Percentiles rank a stretch among this genome's conserved stretches.
phyloP scores from a whole-genome alignment of 2,797 vertebrate species.

The Anguilla pacifica region DNA sequence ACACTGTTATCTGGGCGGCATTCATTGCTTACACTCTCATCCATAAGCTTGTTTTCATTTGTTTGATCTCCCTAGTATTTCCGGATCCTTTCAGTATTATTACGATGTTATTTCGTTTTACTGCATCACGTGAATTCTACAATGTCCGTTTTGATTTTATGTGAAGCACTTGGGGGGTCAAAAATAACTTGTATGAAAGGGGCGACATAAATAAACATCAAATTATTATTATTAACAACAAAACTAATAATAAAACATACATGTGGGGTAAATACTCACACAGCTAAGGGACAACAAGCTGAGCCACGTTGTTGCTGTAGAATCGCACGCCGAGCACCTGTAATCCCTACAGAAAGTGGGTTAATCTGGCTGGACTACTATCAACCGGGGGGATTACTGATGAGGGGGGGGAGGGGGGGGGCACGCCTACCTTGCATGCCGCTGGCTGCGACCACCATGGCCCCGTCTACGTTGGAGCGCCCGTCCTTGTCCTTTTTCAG shows the following conservation, averaged over 20 bases:
- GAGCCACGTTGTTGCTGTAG: not conserved
- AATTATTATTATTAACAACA: not conserved
- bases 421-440: constrained; percentile 87
- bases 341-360: not conserved
- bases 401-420: too few species aligned
- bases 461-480: constrained; percentile 89
- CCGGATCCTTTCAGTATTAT: not conserved
- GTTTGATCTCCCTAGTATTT: not conserved
- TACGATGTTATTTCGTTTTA: not conserved
- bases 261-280: not conserved
- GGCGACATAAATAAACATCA: not conserved
- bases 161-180: too few species aligned
- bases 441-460: constrained; percentile 94
- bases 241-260: not conserved
- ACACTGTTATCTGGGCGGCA: too few species aligned
- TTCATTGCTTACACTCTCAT: not conserved
- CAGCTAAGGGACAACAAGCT: too few species aligned
- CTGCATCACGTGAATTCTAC: not conserved
- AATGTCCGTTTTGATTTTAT: not conserved
- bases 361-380: not conserved
- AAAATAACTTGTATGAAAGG: too few species aligned
- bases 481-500: constrained; percentile 93
- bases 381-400: not conserved
- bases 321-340: not conserved
- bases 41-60: not conserved